Evolutionary conservation across 1,140 invertebrate species (phyloP).

Genomic region (Anadara kagoshimensis): DNA sequence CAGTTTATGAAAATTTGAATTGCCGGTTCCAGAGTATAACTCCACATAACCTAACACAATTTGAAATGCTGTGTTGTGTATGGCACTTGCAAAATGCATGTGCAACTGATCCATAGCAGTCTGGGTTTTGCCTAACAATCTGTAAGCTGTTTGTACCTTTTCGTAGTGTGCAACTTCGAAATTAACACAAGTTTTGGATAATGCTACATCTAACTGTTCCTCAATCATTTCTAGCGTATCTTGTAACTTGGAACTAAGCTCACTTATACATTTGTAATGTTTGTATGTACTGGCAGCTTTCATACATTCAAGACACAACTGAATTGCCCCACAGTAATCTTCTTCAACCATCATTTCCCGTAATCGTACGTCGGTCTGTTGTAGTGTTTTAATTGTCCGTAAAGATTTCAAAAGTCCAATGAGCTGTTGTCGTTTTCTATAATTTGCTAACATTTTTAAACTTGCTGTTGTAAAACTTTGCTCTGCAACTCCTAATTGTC

Average conservation of each 20-base stretch:
- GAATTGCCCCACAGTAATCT: slow-evolving; percentile 92
- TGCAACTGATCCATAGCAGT: slow-evolving; percentile 94
- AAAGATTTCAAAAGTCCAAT: slow-evolving; percentile 85
- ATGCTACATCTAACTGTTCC: slow-evolving; percentile 90
- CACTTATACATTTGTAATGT: slow-evolving; percentile 77
- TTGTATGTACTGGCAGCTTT: slow-evolving; percentile 80
- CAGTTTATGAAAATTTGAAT: slow-evolving; percentile 79
- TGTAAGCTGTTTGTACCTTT: slow-evolving; percentile 89
- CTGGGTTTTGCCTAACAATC: slow-evolving; percentile 76
- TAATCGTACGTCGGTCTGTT: slow-evolving; percentile 67
- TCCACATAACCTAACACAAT: slow-evolving; percentile 79
- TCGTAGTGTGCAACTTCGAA: slow-evolving; percentile 70
- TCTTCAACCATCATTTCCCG: slow-evolving; percentile 76
- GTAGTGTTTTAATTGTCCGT: slow-evolving; percentile 87
- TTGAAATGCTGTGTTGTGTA: slow-evolving; percentile 89
- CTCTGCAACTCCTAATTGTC: slow-evolving; percentile 76
- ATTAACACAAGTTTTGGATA: slow-evolving; percentile 81
- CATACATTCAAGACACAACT: slow-evolving; percentile 90
- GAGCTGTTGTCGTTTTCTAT: slow-evolving; percentile 87
- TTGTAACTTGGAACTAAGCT: slow-evolving; percentile 84
- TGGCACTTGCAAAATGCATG: slow-evolving; percentile 95
- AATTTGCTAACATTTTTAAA: slow-evolving; percentile 90
- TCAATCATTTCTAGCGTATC: slow-evolving; percentile 94
- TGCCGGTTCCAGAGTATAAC: slow-evolving; percentile 77
- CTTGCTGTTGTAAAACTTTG: slow-evolving; percentile 89